These are phyloP conservation scores for Byasa hedistus DNA, from an alignment of 2,888 invertebrate genomes.

Conservation along the genomic window DNA sequence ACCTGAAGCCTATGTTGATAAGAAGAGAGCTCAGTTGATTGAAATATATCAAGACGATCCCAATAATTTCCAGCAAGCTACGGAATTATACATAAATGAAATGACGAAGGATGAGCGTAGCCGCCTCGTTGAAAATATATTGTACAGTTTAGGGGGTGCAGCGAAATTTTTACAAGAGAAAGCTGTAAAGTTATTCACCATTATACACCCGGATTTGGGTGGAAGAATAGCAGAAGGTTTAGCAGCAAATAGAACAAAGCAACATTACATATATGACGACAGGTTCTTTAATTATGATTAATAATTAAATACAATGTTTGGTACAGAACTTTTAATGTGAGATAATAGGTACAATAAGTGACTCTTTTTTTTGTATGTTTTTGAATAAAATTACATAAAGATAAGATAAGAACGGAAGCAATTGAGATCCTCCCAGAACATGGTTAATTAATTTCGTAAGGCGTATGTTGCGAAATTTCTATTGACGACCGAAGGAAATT, in stretches of 20 bases:
- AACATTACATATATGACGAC: slow-evolving; percentile 37
- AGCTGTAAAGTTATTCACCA: slow-evolving; percentile 88
- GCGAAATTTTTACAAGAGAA: slow-evolving; percentile 77
- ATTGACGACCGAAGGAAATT: too few relatives aligned
- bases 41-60: slow-evolving; percentile 85
- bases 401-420: too few relatives aligned
- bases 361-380: too few relatives aligned
- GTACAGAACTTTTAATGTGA: too few relatives aligned
- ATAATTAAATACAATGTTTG: background rate
- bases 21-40: slow-evolving; percentile 72
- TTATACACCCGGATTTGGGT: slow-evolving; percentile 89
- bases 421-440: too few relatives aligned
- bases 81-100: slow-evolving; percentile 87
- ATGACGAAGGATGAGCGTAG: slow-evolving; percentile 86
- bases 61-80: slow-evolving; percentile 92
- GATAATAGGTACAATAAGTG: too few relatives aligned
- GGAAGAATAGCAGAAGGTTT: slow-evolving; percentile 52
- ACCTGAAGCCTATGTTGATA: slow-evolving; percentile 83
- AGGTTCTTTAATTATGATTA: slow-evolving; percentile 25
- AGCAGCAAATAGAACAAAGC: slow-evolving; percentile 43
- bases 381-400: too few relatives aligned
- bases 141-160: slow-evolving; percentile 85
- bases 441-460: too few relatives aligned
- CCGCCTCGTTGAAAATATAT: slow-evolving; percentile 89
- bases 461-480: too few relatives aligned